Evolutionary conservation across 2,888 invertebrate genomes (phyloP).

Genomic region (Eilema depressum): DNA sequence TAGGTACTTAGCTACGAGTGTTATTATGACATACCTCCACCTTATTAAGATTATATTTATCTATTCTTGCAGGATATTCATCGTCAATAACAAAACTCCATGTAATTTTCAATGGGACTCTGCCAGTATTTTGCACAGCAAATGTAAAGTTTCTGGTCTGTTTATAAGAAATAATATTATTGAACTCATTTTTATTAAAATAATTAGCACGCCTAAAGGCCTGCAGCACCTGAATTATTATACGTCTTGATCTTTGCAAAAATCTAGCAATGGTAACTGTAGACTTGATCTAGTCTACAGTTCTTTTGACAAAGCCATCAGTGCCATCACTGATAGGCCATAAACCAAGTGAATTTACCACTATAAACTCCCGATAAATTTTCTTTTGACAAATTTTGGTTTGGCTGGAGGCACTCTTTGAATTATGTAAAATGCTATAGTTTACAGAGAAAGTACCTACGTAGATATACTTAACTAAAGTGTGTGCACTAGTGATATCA

Average conservation of each 20-base stretch:
- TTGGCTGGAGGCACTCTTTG: neutral
- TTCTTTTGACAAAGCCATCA: no score
- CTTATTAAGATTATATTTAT: constrained; percentile 57
- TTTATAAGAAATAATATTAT: constrained; percentile 1
- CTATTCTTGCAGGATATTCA: constrained; percentile 74
- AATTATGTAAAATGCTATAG: no score
- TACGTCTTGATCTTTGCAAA: no score
- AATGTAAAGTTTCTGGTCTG: constrained; percentile 74
- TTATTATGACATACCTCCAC: constrained; percentile 35
- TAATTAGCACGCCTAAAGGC: neutral
- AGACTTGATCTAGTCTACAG: no score
- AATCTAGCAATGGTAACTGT: no score
- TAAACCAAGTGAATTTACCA: no score
- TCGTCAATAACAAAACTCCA: constrained; percentile 79
- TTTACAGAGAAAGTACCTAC: no score
- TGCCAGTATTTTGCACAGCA: constrained; percentile 71
- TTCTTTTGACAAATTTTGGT: neutral
- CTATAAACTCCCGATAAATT: neutral
- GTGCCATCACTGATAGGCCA: no score
- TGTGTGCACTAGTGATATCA: neutral
- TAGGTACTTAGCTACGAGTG: neutral
- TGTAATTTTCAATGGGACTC: constrained; percentile 73
- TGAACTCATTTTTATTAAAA: neutral
- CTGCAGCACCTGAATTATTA: no score
- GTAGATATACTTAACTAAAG: no score